Base-by-base conservation (phyloP, 2,888 invertebrate species). In the Abrostola tripartita region DNA sequence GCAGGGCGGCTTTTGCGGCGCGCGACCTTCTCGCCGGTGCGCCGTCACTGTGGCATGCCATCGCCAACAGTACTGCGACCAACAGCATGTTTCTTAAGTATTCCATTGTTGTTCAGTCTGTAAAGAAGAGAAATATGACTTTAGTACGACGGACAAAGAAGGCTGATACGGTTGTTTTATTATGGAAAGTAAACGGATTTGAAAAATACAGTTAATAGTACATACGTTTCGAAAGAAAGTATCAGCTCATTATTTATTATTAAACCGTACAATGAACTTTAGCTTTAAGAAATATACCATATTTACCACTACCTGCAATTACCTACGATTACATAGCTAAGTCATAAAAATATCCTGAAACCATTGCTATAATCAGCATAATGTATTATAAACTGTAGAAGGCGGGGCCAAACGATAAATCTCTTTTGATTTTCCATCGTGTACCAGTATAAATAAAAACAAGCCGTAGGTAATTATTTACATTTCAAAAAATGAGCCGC, bases 21-120 rank as follows among this genome's bases (percentile, higher is more conserved):
- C 92, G 85, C 5, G 93, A 92, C 71, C 91, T 87, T 71, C 93
- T 87, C 5, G 89, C 78, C 5, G 94, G 94, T 0, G 93, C 92
- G 44, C 89, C 82, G 49, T 87, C 83, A 35, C 85, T 81, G 61
- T 85, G 83, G 59, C 86, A 81, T 12, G 88, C 79, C 35, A 92
- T 61, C 60, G 84, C 82, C 55, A 92, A 65, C 54, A 92, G 59
- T n/a, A 92, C 76, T 58, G 90, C 71, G 8, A 85, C 80, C 47
- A 89, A 64, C 42, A 93, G 76, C 49, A 90, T 67, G 11, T 80
- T 83, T 54, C 83, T 86, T 69, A 86, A 81, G 65, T 81, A 83
- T 71, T 85, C 88, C 94, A 94, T 94, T 75, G 66, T 85, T 71
- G 51, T 24, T 77, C 75, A 67, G 81, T 85, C 92, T 92, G 92